phyloP scores from a whole-genome alignment of 1,140 invertebrate species.

The Aplysia californica region DNA sequence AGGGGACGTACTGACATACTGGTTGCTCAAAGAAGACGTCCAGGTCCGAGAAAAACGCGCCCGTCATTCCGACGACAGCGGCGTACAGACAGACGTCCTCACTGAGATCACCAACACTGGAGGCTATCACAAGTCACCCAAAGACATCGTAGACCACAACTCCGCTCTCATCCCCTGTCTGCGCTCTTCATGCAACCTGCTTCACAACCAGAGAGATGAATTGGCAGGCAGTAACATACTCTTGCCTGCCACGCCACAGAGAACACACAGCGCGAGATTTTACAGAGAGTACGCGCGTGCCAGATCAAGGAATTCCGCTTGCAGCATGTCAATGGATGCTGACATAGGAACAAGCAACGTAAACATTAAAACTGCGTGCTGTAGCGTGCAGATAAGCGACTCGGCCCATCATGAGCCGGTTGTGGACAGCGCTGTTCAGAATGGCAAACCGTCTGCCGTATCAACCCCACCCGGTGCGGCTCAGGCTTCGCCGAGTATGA shows the following conservation, averaged over 20 bases:
- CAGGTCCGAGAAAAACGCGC: background rate
- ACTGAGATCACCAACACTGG: background rate
- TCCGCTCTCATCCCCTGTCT: background rate
- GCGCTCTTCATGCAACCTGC: background rate
- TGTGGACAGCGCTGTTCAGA: background rate
- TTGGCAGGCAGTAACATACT: background rate
- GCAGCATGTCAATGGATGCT: background rate
- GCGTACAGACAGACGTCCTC: background rate
- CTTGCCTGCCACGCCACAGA: background rate
- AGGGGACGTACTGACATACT: constrained; percentile 62
- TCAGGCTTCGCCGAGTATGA: background rate
- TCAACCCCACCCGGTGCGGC: background rate
- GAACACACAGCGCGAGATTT: background rate
- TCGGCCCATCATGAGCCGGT: too few relatives aligned
- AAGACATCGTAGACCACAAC: background rate
- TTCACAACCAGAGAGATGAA: background rate
- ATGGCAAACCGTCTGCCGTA: background rate
- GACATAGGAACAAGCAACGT: too few relatives aligned
- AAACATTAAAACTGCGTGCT: too few relatives aligned
- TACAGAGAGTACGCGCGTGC: too few relatives aligned
- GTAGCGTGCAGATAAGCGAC: too few relatives aligned
- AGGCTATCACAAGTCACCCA: background rate
- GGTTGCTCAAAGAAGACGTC: constrained; percentile 54
- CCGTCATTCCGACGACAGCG: constrained; percentile 1
- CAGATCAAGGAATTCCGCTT: too few relatives aligned